Evolutionary conservation across 2,113 vertebrate species (phyloP).

Genomic region (Vombatus ursinus): DNA sequence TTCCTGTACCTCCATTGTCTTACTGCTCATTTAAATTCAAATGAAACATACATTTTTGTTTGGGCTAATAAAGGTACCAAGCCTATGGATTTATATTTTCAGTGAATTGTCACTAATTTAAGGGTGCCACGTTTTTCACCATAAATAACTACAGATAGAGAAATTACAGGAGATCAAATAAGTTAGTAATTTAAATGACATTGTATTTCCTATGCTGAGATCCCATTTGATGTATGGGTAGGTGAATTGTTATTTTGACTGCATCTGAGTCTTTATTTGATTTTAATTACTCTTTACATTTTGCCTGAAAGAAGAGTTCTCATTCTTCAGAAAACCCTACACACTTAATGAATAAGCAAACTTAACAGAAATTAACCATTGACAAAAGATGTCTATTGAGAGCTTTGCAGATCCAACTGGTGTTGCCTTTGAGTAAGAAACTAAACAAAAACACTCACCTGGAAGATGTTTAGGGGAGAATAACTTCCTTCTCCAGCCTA

Average conservation of each 20-base stretch:
- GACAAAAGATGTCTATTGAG: neutral
- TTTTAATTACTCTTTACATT: conserved; percentile 22
- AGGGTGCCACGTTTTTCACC: neutral
- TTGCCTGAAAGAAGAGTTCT: conserved; percentile 38
- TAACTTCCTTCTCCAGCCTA: neutral
- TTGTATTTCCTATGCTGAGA: neutral
- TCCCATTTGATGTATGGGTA: neutral
- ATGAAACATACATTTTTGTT: conserved; percentile 15
- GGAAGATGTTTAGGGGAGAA: neutral
- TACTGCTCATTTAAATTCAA: conserved; percentile 48
- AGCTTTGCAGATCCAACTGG: neutral
- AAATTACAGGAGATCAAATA: conserved; percentile 50
- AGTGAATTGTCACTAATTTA: conserved; percentile 39
- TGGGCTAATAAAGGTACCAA: neutral
- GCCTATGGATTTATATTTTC: conserved; percentile 24
- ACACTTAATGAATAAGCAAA: neutral
- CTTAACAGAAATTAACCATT: neutral
- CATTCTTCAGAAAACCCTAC: conserved; percentile 48
- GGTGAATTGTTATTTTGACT: neutral
- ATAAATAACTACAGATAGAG: conserved; percentile 33
- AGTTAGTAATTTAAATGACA: neutral
- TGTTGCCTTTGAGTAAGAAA: neutral
- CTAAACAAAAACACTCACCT: neutral
- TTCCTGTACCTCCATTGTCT: neutral
- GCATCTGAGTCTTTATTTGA: conserved; percentile 46